phyloP scores from a whole-genome alignment of 2,888 invertebrate species.

The Stegophylla sp. region DNA sequence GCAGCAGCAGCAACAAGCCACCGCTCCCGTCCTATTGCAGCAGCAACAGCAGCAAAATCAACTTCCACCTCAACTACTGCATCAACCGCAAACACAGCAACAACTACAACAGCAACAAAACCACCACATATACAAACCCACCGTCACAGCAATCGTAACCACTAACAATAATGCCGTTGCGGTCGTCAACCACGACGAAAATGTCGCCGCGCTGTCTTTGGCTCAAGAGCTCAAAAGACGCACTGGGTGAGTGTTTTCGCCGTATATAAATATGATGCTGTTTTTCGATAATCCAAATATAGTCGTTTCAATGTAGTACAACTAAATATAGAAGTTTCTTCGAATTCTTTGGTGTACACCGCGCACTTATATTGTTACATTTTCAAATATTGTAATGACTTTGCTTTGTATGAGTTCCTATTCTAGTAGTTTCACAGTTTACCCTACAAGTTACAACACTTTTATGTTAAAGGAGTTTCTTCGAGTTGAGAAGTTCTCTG shows the following conservation, averaged over 20 bases:
- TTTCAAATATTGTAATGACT: background rate
- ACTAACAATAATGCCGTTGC: constrained; percentile 9
- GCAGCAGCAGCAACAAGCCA: constrained; percentile 14
- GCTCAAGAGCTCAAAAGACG: constrained; percentile 55
- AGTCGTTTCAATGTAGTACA: constrained; percentile 3
- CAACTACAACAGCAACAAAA: background rate
- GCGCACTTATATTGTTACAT: background rate
- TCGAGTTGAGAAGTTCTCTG: background rate
- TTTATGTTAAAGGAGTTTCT: background rate
- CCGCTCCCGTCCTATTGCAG: background rate
- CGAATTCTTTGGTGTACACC: background rate
- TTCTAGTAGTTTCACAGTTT: background rate
- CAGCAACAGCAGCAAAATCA: background rate
- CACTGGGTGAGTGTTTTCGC: constrained; percentile 39
- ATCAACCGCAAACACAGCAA: background rate
- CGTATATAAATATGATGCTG: background rate
- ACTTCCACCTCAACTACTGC: background rate
- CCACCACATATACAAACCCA: constrained; percentile 33
- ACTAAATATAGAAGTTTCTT: constrained; percentile 29
- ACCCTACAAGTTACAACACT: background rate
- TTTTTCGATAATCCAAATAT: background rate
- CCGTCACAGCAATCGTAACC: constrained; percentile 5
- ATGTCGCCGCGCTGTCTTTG: constrained; percentile 46
- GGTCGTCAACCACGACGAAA: constrained; percentile 42
- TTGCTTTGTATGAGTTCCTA: background rate